These are phyloP conservation scores for Toxonevra muliebris DNA, from an alignment of 2,888 invertebrate genomes.

Conservation along the genomic window DNA sequence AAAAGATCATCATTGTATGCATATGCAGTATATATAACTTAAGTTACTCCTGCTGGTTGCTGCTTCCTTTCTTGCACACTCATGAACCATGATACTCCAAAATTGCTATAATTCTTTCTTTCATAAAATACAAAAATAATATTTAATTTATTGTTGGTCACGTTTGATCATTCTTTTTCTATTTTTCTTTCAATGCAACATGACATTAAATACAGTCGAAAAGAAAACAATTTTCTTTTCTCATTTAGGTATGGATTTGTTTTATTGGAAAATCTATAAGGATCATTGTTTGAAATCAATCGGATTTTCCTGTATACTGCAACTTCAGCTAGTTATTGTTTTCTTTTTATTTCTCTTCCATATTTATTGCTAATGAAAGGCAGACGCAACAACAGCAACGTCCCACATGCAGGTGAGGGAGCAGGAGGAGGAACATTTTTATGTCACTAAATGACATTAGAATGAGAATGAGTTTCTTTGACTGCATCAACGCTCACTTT, in stretches of 20 bases:
- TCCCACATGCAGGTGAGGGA: no score
- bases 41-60: neutral
- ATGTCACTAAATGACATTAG: no score
- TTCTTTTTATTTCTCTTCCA: neutral
- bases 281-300: slow-evolving; percentile 20
- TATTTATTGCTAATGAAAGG: slow-evolving; percentile 19
- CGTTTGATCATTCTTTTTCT: neutral
- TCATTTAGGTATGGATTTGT: no score
- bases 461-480: no score
- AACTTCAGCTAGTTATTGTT: neutral
- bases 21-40: neutral
- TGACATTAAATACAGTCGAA: slow-evolving; percentile 4
- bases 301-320: slow-evolving; percentile 4
- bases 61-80: no score
- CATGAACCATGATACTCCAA: neutral
- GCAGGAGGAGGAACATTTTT: no score
- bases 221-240: slow-evolving; percentile 13
- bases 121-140: neutral
- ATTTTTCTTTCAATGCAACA: neutral
- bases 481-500: no score
- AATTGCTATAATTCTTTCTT: neutral
- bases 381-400: no score
- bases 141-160: slow-evolving; percentile 19
- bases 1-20: slow-evolving; percentile 36
- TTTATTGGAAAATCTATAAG: neutral